Base-by-base conservation (phyloP, 1,140 invertebrate genomes). In the Philopotamus ludificatus region DNA sequence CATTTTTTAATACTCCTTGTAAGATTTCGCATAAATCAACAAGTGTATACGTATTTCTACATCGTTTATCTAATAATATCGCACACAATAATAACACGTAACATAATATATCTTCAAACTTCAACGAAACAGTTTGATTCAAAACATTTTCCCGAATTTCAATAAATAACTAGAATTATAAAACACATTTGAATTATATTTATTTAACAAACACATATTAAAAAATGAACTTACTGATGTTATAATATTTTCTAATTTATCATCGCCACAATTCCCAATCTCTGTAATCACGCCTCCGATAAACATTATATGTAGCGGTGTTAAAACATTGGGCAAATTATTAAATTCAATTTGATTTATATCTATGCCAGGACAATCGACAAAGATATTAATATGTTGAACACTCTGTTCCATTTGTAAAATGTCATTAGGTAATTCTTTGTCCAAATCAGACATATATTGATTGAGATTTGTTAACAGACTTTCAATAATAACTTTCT, bases 351-450 rank as follows among this genome's bases (percentile, higher is more conserved):
- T 15, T 16, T 4, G 10, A 34, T 41, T 39, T 1, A 57, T 57
- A 15, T 57, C 28, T 7, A 57, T 39, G 9, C 53, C 53, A 39
- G 53, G 53, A 57, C 26, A 26, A 2, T 41, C 53, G 9, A 18
- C 15, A 2, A 42, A 57, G 26, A 57, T 10, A 9, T 34, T 57
- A 9, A 28, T 57, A 10, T 7, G 12, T 7, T 57, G 2, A 3
- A 18, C n/a, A n/a, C n/a, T n/a, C n/a, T n/a, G n/a, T 1, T 54
- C 3, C 9, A 39, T 16, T 20, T 2, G n/a, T 7, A 57, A 7
- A 10, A 26, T 15, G 12, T 2, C 15, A 8, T 3, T 25, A 25
- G 9, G 1, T 3, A 53, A 53, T 4, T 15, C 22, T 3, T 15
- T 26, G 8, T 39, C 4, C 34, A 26, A 41, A 2, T 39, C 34